Evolutionary conservation across 37 sponge, comb jelly and placozoan species (phyloP), one percentile per base, ranked within the genome.

Genomic region (Aplysina aerophoba): DNA sequence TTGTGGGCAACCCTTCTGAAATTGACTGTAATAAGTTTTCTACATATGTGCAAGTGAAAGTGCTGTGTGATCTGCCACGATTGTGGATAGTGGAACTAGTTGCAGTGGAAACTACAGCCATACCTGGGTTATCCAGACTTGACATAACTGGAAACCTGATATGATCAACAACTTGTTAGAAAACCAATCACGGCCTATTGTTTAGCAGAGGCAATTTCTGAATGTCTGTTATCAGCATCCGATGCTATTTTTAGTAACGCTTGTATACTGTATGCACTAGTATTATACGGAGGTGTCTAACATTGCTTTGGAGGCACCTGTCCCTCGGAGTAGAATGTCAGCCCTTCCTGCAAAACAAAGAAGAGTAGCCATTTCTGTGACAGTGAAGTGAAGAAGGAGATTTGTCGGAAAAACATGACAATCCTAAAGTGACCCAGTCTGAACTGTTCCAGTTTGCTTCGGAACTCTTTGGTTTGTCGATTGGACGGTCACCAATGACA

Each of bases 61-160:
- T n/a, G n/a, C n/a, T n/a, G n/a, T n/a, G n/a, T n/a, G n/a, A n/a
- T n/a, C n/a, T n/a, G n/a, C n/a, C n/a, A n/a, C n/a, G n/a, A n/a
- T n/a, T n/a, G n/a, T n/a, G n/a, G n/a, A n/a, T n/a, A n/a, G n/a
- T n/a, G n/a, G n/a, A n/a, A n/a, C n/a, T n/a, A n/a, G n/a, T n/a
- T 58, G 17, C 59, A 58, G 59, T 58, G 17, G 17, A 20, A 17
- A 20, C 15, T 73, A 73, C 74, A 37, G 74, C 37, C 74, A 73
- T 40, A 31, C 37, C 74, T 73, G 40, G 74, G 74, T 73, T 73
- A 73, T 73, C 40, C 39, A 30, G 74, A 73, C 8, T 73, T 73
- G 74, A 73, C 14, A 38, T 73, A 73, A 21, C 74, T 30, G 74
- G 40, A 73, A 73, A 73, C 74, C 37, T 37, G 74, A 38, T 22